Evolutionary conservation across 2,113 vertebrate genomes (phyloP).

Genomic region (Apus apus): DNA sequence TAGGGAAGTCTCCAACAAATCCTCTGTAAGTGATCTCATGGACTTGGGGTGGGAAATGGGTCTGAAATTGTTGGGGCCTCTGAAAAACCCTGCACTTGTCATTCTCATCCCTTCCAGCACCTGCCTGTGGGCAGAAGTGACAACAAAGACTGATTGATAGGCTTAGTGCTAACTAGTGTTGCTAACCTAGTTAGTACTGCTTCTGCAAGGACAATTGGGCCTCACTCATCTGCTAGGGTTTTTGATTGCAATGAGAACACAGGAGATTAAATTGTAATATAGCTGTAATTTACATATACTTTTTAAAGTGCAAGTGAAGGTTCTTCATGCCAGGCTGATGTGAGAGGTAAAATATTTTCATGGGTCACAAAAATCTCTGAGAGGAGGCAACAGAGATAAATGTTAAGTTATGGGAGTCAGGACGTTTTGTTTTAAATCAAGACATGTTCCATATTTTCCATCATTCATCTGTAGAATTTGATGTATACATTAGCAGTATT

Average conservation of each 20-base stretch:
- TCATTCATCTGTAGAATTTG: background rate
- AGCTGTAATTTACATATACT: background rate
- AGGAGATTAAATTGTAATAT: background rate
- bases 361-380: background rate
- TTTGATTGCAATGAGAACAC: background rate
- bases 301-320: background rate
- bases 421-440: background rate
- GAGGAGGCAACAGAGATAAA: background rate
- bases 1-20: background rate
- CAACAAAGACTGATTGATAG: background rate
- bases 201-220: background rate
- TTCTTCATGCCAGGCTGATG: background rate
- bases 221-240: background rate
- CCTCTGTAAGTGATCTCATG: background rate
- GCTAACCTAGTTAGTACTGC: background rate
- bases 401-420: background rate
- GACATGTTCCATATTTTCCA: background rate
- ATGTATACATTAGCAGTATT: background rate
- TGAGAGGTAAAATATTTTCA: background rate
- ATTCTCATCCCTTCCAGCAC: background rate
- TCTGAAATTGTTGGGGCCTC: background rate
- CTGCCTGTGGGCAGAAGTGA: background rate
- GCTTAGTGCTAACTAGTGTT: background rate
- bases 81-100: fast-evolving
- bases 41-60: fast-evolving